phyloP scores from a whole-genome alignment of 2,113 vertebrate genomes.

The Dryoscopus gambensis region DNA sequence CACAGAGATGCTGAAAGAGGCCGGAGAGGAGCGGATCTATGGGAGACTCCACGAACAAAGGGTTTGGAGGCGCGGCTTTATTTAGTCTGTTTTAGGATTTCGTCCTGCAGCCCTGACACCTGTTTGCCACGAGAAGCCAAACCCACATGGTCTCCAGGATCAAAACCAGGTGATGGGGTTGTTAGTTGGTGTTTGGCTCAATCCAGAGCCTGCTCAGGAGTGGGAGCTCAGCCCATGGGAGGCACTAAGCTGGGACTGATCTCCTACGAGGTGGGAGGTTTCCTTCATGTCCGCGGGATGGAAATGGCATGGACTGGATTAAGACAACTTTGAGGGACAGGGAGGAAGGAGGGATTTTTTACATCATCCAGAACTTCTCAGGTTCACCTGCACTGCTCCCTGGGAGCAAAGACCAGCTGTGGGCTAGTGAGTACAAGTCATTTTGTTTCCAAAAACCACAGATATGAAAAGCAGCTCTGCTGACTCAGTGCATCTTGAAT shows the following conservation, averaged over 20 bases:
- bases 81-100: neutral
- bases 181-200: neutral
- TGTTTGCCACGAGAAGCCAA: neutral
- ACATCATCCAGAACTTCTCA: neutral
- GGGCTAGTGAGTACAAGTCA: neutral
- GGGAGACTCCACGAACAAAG: neutral
- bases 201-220: neutral
- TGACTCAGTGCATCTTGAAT: neutral
- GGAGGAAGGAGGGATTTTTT: neutral
- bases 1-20: neutral
- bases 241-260: neutral
- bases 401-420: neutral
- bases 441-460: neutral
- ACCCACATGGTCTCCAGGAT: neutral
- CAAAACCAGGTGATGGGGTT: neutral
- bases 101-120: neutral
- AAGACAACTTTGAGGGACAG: neutral
- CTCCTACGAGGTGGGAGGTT: rapidly evolving
- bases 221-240: neutral
- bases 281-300: neutral
- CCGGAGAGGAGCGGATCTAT: neutral
- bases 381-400: neutral
- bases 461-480: rapidly evolving
- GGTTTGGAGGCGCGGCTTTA: neutral
- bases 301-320: neutral